These are phyloP conservation scores for Cyclophora albipunctata DNA, from an alignment of 2,888 invertebrate species.

Conservation along the genomic window DNA sequence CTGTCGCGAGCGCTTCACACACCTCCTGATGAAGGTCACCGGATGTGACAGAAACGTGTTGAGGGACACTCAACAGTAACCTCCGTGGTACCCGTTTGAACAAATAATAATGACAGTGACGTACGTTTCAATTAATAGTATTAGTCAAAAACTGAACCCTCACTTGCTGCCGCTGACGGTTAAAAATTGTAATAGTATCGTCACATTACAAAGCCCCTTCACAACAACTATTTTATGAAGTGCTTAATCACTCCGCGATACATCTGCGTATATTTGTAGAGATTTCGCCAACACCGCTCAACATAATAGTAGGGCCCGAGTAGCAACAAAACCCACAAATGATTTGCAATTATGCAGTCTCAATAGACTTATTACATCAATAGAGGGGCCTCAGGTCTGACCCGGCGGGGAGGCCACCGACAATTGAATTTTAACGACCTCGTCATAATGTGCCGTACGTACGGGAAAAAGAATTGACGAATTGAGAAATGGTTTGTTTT, in stretches of 20 bases:
- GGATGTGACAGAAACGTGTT: no score
- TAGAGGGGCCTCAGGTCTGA: constrained; percentile 38
- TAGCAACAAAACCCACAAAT: constrained; percentile 65
- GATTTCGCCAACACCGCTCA: constrained; percentile 11
- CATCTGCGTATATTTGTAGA: background rate
- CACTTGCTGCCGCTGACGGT: no score
- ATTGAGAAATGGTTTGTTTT: constrained; percentile 9
- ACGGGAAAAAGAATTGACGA: constrained; percentile 13
- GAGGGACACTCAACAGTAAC: no score
- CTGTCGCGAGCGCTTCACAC: no score
- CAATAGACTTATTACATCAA: constrained; percentile 70
- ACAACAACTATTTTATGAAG: background rate
- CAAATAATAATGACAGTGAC: no score
- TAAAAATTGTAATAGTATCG: no score
- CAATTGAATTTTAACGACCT: constrained; percentile 75
- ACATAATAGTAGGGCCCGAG: constrained; percentile 24
- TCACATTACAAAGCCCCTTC: no score
- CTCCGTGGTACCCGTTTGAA: no score
- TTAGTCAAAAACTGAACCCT: no score
- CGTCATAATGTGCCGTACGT: constrained; percentile 48
- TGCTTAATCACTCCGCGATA: background rate
- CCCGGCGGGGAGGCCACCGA: constrained; percentile 53
- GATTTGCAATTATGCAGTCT: constrained; percentile 73
- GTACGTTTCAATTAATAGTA: no score
- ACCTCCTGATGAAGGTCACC: no score